Conservation (phyloP, 2,888 invertebrate genomes). For the Cryptops parisi region DNA sequence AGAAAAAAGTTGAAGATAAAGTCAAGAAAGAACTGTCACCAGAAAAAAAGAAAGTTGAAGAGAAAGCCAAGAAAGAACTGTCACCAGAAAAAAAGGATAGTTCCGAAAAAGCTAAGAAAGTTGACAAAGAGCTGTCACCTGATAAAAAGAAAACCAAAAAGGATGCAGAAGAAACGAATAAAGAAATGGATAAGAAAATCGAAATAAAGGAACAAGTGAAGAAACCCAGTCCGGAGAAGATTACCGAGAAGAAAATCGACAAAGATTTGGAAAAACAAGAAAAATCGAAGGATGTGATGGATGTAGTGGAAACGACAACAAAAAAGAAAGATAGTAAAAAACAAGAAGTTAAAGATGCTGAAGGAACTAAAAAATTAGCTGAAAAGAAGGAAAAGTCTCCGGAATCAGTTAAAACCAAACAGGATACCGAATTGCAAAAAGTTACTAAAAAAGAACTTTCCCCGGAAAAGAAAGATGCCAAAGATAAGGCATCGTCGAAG, state of each 20-base stretch:
- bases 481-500: not conserved
- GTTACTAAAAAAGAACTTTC: not conserved
- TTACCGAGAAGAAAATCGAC: not conserved
- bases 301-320: conserved; percentile 29
- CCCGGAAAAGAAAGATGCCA: conserved; percentile 2
- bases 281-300: conserved; percentile 29
- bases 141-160: conserved; percentile 16
- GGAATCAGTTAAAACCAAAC: not conserved
- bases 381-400: not conserved
- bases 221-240: conserved; percentile 1
- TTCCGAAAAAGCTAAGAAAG: conserved; percentile 4
- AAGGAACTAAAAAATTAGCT: conserved; percentile 1
- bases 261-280: conserved; percentile 31
- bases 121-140: conserved; percentile 14
- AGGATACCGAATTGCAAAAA: not conserved
- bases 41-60: conserved; percentile 8
- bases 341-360: not conserved
- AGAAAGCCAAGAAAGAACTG: conserved; percentile 9
- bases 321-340: conserved; percentile 27
- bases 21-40: conserved; percentile 4
- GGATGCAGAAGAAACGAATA: not conserved
- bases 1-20: conserved; percentile 20
- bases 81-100: conserved; percentile 12
- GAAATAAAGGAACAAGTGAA: not conserved
- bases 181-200: not conserved